Base-by-base conservation (phyloP, 2,113 vertebrate genomes). In the Alligator mississippiensis region DNA sequence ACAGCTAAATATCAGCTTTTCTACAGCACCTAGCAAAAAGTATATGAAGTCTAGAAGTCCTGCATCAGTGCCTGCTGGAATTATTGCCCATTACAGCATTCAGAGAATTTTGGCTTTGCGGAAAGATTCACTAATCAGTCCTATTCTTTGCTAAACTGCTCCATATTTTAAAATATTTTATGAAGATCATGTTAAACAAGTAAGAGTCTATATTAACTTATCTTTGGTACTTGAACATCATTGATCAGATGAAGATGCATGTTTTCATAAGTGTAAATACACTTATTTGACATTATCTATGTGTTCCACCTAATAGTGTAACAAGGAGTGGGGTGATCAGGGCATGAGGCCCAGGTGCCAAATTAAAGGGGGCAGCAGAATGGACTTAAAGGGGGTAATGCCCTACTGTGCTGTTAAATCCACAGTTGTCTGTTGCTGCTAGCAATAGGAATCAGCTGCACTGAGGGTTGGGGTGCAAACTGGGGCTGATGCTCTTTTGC, bases 21-120 rank as follows among this genome's bases (percentile, higher is more conserved):
- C 66, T 87, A 38, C 24, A 85, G 54, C 25, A 63, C 80, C 61
- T 77, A 86, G 55, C n/a, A 57, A 18, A 24, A 3, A 25, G 58
- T 11, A 11, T 55, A 14, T 84, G 64, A 61, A 85, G 17, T 58
- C 55, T 87, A 61, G 74, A 85, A 62, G 85, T 89, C 62, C 38
- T 3, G 0, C 68, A 61, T 47, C 47, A 27, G 57, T 59, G 54
- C 77, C 58, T 1, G 0, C 34, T 89, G 27, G 82, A 90, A 77
- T 88, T 96, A 68, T 54, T 89, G 61, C 84, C 85, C 85, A 62
- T 72, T 86, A 54, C 72, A 58, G 82, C 66, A 74, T 92, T 80
- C 54, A 82, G 82, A 82, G 57, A 89, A 82, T 38, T 70, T 59
- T 15, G 47, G n/a, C 70, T 70, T 63, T 85, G 55, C 25, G 80